Evolutionary conservation across 2,113 vertebrate species (phyloP).

Genomic region (Fulica atra): DNA sequence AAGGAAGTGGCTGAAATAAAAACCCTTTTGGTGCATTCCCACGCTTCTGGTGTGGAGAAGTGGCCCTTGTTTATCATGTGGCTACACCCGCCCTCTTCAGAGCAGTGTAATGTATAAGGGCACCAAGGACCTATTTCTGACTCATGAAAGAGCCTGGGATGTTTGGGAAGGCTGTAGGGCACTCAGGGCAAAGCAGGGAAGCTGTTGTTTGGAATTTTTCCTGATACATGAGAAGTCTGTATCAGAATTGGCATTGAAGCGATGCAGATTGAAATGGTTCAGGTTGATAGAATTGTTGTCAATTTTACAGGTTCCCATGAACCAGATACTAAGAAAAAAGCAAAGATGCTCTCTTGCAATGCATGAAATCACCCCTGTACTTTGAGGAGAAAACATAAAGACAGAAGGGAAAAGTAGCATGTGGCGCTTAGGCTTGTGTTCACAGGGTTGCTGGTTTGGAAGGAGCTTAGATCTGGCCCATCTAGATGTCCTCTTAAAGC

Average conservation of each 20-base stretch:
- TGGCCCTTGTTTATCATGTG: neutral
- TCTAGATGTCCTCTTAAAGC: neutral
- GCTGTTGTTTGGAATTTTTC: rapidly evolving
- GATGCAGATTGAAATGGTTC: neutral
- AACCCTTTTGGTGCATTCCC: neutral
- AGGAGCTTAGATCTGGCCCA: neutral
- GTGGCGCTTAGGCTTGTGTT: rapidly evolving
- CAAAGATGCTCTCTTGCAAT: neutral
- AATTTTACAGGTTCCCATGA: neutral
- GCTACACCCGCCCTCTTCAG: neutral
- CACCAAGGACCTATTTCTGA: neutral
- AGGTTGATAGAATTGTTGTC: neutral
- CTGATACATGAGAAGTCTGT: neutral
- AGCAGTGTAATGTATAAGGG: neutral
- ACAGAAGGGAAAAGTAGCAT: neutral
- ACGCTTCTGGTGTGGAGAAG: neutral
- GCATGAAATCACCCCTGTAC: neutral
- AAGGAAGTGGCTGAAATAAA: neutral
- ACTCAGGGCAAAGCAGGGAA: rapidly evolving
- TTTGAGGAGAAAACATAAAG: neutral
- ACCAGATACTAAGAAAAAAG: neutral
- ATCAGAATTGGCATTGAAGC: neutral
- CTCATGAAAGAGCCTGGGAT: neutral
- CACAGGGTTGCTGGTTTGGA: neutral
- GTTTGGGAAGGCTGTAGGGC: neutral